Base-by-base conservation (phyloP, 2,797 vertebrate genomes). In the Acanthurus tractus region DNA sequence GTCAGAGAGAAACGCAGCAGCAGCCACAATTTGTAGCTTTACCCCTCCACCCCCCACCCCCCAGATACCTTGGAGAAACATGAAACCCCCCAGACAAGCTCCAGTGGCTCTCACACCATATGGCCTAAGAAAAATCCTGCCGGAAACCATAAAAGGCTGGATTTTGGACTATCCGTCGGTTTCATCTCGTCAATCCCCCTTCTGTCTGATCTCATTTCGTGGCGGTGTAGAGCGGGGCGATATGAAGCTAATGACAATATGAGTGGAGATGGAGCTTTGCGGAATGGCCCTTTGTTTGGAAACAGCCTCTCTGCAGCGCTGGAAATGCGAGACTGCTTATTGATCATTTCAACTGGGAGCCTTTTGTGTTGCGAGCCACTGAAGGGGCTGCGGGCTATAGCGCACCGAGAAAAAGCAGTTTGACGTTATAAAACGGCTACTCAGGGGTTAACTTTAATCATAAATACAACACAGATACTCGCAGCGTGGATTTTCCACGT, bases 251-350 rank as follows among this genome's bases (percentile, higher is more conserved):
- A 84, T 78, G 80, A 86, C 82, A 70, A 14, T 62, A 71, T 8
- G 78, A 84, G 70, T 50, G 78, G 75, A 71, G 82, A 71, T 54
- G 76, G 79, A 87, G 86, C 83, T 86, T 80, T 87, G 86, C 86
- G 91, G 88, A 93, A 87, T 88, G 86, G 89, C 88, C 91, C 93
- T 95, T 95, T 95, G 93, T 95, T 93, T 93, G 85, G 88, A 91
- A 89, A 88, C 86, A 89, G 88, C 73, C 93, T 86, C 90, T 87
- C 84, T 85, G 91, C 93, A 86, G 90, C 86, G 75, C 89, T 90
- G 83, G 91, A 92, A 93, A 93, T 66, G 89, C 85, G 89, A 95
- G 91, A 92, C 89, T n/a, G 84, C 88, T 74, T 91, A 95, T 95
- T 91, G 93, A 94, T 94, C 93, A 92, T 88, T 88, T 86, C 76